These are phyloP conservation scores for Anser brachyrhynchus DNA, from an alignment of 2,113 vertebrate species.

Conservation along the genomic window DNA sequence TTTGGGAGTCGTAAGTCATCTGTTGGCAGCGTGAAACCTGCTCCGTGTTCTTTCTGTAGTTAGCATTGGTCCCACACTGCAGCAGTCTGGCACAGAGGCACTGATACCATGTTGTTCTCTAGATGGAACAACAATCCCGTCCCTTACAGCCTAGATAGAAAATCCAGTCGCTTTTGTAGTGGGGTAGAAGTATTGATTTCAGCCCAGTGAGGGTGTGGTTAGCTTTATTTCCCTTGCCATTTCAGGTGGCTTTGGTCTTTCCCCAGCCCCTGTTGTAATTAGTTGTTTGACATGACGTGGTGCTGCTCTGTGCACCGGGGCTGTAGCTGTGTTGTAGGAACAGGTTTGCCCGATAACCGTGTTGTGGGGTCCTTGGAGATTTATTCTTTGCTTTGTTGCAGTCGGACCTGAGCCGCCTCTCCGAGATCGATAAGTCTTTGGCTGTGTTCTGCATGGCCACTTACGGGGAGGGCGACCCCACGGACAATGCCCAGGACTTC, in stretches of 20 bases:
- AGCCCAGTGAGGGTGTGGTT: not conserved
- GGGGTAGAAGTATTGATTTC: not conserved
- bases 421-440: slow-evolving; percentile 90
- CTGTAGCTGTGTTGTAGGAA: not conserved
- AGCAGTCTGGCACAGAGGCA: not conserved
- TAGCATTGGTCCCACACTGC: not conserved
- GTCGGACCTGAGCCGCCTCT: slow-evolving; percentile 88
- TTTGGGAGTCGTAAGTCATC: not conserved
- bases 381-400: slow-evolving; percentile 28
- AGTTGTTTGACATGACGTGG: fast-evolving
- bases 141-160: not conserved
- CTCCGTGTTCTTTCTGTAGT: not conserved
- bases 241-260: not conserved
- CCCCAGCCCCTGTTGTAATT: not conserved
- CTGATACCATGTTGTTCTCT: not conserved
- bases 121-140: not conserved
- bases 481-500: slow-evolving; percentile 97
- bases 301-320: not conserved
- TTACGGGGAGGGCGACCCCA: slow-evolving; percentile 95
- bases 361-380: not conserved
- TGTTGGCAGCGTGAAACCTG: not conserved
- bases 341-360: fast-evolving
- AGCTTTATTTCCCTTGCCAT: not conserved
- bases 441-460: slow-evolving; percentile 98
- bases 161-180: not conserved